A percentile compares a stretch with the other conserved stretches of the same genome.
Conservation (phyloP, 2,888 invertebrate species). For the Apomyelois bistriatella region DNA sequence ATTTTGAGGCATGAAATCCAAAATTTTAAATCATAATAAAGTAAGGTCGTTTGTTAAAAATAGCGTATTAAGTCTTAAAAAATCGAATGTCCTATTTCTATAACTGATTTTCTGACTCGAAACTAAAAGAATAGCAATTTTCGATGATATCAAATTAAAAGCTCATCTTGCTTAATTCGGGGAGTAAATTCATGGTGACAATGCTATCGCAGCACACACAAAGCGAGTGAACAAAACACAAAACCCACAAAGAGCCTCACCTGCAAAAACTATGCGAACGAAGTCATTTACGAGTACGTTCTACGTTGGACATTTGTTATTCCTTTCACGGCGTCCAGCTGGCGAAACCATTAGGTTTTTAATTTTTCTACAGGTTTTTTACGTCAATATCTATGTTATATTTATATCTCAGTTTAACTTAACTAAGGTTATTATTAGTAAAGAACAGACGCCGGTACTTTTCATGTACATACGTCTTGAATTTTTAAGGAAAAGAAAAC, state of each 20-base stretch:
- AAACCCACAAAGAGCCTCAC: neutral
- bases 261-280: neutral
- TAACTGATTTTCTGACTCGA: too few relatives aligned
- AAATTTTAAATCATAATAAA: too few relatives aligned
- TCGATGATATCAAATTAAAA: too few relatives aligned
- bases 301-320: neutral
- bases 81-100: too few relatives aligned
- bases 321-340: neutral
- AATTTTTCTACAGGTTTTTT: neutral
- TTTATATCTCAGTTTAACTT: neutral
- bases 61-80: too few relatives aligned
- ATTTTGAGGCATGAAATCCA: too few relatives aligned
- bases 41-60: too few relatives aligned
- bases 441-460: too few relatives aligned
- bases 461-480: too few relatives aligned
- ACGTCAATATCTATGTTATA: neutral
- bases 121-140: too few relatives aligned
- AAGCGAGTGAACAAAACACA: neutral
- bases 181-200: neutral
- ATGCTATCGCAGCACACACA: neutral
- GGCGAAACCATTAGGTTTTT: neutral
- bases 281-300: slow-evolving; percentile 1
- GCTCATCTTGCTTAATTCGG: neutral
- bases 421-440: too few relatives aligned
- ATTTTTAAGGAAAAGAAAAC: too few relatives aligned